Conservation (phyloP, 2,113 vertebrate species). For the Myrmecobius fasciatus region DNA sequence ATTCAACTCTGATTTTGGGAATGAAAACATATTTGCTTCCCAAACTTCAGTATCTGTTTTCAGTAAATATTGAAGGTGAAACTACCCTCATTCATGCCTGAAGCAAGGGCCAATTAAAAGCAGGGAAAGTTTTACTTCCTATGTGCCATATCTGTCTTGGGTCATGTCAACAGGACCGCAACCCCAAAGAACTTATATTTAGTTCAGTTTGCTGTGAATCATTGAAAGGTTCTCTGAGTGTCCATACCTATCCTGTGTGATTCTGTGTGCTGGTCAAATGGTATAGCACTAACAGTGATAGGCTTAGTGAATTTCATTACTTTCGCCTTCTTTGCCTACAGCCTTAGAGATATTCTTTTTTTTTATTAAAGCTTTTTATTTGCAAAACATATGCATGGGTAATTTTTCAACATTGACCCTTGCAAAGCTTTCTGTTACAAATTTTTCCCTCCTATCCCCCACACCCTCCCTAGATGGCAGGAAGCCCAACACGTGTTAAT, state of each 20-base stretch:
- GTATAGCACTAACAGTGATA: background rate
- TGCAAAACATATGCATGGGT: too few species aligned
- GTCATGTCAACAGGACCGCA: background rate
- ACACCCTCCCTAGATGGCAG: too few species aligned
- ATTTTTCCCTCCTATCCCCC: too few species aligned
- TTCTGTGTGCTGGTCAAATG: background rate
- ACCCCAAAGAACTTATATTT: background rate
- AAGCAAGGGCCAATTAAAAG: slow-evolving; percentile 70
- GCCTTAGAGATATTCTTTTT: background rate
- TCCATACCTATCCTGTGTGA: background rate
- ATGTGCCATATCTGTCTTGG: slow-evolving; percentile 21
- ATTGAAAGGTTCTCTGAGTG: background rate
- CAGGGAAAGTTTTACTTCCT: slow-evolving; percentile 47
- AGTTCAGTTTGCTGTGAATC: background rate
- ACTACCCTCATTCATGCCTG: slow-evolving; percentile 72
- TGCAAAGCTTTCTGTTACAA: too few species aligned
- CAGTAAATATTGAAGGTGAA: slow-evolving; percentile 79
- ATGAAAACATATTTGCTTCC: slow-evolving; percentile 72
- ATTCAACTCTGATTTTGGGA: slow-evolving; percentile 75
- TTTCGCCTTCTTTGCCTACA: background rate
- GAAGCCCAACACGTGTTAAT: too few species aligned
- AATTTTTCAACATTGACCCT: too few species aligned
- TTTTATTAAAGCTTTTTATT: too few species aligned
- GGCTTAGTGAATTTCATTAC: background rate
- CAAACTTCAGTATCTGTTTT: slow-evolving; percentile 77